Base-by-base conservation (phyloP, 1,140 invertebrate species). In the Xylocopa sonorina region DNA sequence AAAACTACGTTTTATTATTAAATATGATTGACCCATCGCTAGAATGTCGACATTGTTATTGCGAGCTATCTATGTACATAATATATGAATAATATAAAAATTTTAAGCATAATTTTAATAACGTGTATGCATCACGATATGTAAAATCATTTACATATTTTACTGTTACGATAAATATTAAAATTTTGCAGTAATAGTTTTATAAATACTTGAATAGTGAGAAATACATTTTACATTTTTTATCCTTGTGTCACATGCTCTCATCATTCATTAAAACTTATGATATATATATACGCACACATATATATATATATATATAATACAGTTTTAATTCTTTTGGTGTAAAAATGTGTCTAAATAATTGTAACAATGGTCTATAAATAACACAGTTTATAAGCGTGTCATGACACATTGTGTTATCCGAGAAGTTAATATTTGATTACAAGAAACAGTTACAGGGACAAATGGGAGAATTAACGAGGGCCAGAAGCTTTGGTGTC, bases 31-130 rank as follows among this genome's bases (percentile, higher is more conserved):
- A 58, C 3, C 1, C n/a, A 32, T 58, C 58, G 14, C 32, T 58
- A 60, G 24, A 48, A 69, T 41, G 3, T 57, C 38, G 38, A 58
- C 21, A 48, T 34, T 60, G 10, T 41, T 58, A 77, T 50, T 69
- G 27, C 50, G 24, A 67, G 67, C 24, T 41, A 24, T 69, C 46
- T 34, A 18, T 77, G 74, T 68, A 77, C 24, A 77, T 69, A 60
- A 68, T 62, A 29, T 58, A 27, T 1, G 58, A 48, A 60, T 57
- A 29, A 75, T 57, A 57, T 16, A 68, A 75, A 43, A 75, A 34
- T 43, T n/a, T n/a, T 29, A 16, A 29, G 21, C 34, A 66, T 53
- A 75, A 18, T 75, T 75, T 75, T 75, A 75, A 64, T 75, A 64
- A 66, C 16, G 12, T 38, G 12, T 38, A 66, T 18, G 24, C 48